Evolutionary conservation across 92 coral and sea anemone genomes (phyloP).

Genomic region (Siderastrea radians): DNA sequence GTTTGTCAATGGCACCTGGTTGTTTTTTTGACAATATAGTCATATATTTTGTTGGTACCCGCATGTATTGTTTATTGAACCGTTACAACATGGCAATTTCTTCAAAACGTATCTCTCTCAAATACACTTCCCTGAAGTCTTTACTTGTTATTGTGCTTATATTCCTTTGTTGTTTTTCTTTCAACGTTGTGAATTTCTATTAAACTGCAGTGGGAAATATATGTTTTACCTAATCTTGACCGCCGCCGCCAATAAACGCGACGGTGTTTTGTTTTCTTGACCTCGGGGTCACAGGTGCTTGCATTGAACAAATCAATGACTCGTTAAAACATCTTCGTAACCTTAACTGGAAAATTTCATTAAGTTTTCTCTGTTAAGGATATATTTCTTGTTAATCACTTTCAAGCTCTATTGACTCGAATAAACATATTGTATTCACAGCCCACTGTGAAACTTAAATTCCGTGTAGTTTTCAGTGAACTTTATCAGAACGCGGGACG

Average conservation of each 20-base stretch:
- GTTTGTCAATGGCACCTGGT: slow-evolving; percentile 10
- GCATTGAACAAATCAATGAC: neutral
- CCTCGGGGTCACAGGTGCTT: slow-evolving; percentile 4
- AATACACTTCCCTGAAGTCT: neutral
- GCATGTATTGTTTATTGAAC: slow-evolving; percentile 10
- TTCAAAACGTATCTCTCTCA: neutral
- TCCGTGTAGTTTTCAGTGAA: neutral
- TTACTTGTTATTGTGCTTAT: neutral
- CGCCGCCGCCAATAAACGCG: no score
- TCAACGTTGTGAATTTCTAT: neutral
- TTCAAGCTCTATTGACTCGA: neutral
- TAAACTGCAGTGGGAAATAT: neutral
- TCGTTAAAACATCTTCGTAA: slow-evolving; percentile 1
- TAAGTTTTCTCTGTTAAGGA: neutral
- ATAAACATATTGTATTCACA: neutral
- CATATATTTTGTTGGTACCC: slow-evolving; percentile 45
- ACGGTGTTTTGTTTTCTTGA: slow-evolving; percentile 8
- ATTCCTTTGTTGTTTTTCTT: no score
- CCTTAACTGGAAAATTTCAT: neutral
- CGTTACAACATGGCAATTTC: slow-evolving; percentile 24
- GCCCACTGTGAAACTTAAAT: neutral
- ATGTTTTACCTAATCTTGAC: neutral
- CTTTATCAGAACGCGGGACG: neutral
- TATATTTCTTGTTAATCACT: neutral
- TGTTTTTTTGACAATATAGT: slow-evolving; percentile 14